Evolutionary conservation across 2,113 vertebrate species (phyloP), one percentile per base, ranked within the genome.

Genomic region (Anguilla rostrata): DNA sequence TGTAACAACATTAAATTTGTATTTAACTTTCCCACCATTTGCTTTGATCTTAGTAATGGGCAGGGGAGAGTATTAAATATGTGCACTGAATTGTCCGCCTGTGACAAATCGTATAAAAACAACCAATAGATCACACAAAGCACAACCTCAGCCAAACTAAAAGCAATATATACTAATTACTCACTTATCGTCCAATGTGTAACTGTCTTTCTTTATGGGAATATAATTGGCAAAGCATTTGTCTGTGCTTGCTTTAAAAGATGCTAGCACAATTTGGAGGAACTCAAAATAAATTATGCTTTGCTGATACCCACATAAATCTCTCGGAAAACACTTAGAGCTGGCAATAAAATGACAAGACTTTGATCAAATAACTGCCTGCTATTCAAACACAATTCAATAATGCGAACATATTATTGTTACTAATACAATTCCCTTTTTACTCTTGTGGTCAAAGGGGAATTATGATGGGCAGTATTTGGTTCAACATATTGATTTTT

Each of bases 141-240:
- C 80, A 86, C 82, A 86, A 87, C 85, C 87, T 91, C 87, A 83
- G 87, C 86, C 89, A 86, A 90, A 43, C 80, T 20, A 87, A 85
- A 92, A 81, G 87, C 91, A 88, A 93, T 94, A 88, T 87, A 85
- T 87, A 84, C 89, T 94, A 94, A 95, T 95, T 95, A 92, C 89
- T 89, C 71, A 87, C 87, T 29, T 86, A 83, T 93, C 94, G 91
- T 90, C 79, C 89, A 91, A 84, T 94, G 92, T 94, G 83, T 91
- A 92, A 90, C 89, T 82, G 87, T 63, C 82, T 63, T 81, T 92
- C 89, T 90, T 84, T 92, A 93, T 93, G 84, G 85, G 63, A 43
- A 90, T 87, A 82, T 85, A 93, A 93, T 90, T 86, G 85, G 84
- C 63, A 88, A 91, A 82, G 89, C 83, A 91, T 88, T 86, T 90